These are phyloP conservation scores for Chloropsis cyanopogon DNA, from an alignment of 2,113 vertebrate species.

Conservation along the genomic window DNA sequence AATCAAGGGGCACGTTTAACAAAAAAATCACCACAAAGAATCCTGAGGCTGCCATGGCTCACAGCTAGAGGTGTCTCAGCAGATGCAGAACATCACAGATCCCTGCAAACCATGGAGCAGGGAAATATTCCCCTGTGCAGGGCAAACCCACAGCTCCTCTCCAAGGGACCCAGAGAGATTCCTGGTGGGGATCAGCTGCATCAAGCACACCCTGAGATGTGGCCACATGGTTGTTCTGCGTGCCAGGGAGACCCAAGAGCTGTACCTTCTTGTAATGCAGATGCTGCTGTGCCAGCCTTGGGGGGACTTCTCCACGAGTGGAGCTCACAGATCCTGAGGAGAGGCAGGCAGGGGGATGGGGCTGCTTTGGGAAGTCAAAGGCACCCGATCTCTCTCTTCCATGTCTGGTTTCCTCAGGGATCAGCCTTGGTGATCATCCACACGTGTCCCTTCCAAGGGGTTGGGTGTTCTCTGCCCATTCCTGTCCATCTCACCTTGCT, in stretches of 20 bases:
- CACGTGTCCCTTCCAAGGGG: rapidly evolving
- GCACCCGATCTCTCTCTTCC: neutral
- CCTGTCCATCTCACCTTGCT: neutral
- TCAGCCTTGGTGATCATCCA: neutral
- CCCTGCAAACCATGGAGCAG: neutral
- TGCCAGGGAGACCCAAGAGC: neutral
- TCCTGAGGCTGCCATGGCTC: neutral
- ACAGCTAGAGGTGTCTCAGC: neutral
- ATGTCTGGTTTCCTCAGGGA: neutral
- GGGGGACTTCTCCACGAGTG: neutral
- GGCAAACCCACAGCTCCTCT: neutral
- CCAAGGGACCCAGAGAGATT: neutral
- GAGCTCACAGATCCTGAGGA: neutral
- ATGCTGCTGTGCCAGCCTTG: neutral
- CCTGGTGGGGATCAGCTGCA: neutral
- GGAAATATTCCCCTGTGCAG: neutral
- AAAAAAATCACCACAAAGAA: neutral
- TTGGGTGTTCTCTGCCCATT: neutral
- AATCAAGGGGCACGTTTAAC: neutral
- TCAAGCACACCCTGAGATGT: neutral
- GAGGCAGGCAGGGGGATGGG: neutral
- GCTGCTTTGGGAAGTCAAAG: neutral
- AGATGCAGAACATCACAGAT: neutral
- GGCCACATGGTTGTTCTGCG: neutral
- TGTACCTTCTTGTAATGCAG: neutral